Evolutionary conservation across 2,797 vertebrate species (phyloP).

Genomic region (Acanthiza pusilla): DNA sequence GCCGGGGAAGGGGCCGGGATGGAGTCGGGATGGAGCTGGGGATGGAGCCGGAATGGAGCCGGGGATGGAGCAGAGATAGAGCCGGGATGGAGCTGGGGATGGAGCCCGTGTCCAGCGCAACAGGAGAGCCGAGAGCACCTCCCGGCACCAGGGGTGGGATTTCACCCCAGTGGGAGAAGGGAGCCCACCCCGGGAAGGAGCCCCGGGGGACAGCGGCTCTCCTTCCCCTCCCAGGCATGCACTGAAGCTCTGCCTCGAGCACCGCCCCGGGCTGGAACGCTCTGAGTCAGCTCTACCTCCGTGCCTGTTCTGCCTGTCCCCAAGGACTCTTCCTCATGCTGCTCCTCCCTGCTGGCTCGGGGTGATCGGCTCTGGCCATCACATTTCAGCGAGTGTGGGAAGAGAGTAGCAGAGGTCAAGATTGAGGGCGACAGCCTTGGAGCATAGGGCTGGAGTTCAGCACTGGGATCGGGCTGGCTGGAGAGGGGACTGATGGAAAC

Average conservation of each 20-base stretch:
- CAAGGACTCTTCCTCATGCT: accelerated
- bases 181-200: background rate
- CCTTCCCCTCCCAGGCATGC: accelerated
- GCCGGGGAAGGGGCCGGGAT: too few species aligned
- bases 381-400: background rate
- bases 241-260: background rate
- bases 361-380: background rate
- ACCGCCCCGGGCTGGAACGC: background rate
- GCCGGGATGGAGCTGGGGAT: too few species aligned
- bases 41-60: background rate
- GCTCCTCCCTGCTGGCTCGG: background rate
- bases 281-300: background rate
- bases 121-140: background rate
- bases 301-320: background rate
- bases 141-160: background rate
- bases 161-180: background rate
- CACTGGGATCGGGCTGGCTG: accelerated
- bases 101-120: background rate
- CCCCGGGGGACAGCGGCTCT: background rate
- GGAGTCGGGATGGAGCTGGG: background rate
- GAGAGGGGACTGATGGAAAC: background rate
- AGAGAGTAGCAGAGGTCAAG: background rate
- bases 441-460: background rate
- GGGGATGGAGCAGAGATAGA: background rate
- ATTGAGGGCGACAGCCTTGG: accelerated